phyloP scores from a whole-genome alignment of 2,888 invertebrate genomes.

The Dyspetes luteomarginatus region DNA sequence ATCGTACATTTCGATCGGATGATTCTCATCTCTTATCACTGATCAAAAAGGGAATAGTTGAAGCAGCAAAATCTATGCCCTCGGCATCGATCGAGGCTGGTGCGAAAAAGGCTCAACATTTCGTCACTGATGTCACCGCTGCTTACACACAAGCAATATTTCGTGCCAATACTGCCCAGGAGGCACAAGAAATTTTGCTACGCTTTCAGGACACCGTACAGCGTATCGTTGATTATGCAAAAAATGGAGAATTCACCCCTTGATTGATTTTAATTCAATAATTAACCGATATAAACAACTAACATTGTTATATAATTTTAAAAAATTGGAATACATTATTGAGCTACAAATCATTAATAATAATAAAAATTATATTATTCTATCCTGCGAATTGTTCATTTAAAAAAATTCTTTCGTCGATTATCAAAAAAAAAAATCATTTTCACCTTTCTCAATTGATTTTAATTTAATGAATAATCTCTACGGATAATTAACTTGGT shows the following conservation, averaged over 20 bases:
- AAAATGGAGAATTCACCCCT: conserved; percentile 67
- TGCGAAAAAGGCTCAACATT: conserved; percentile 71
- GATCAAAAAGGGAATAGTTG: conserved; percentile 70
- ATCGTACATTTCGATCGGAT: conserved; percentile 63
- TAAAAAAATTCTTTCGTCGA: no score
- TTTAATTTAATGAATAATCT: not conserved
- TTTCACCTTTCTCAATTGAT: no score
- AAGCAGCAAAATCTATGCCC: conserved; percentile 65
- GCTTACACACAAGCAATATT: conserved; percentile 76
- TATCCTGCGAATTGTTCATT: not conserved
- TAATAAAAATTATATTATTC: no score
- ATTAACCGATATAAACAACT: not conserved
- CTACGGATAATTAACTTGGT: not conserved
- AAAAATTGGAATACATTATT: no score
- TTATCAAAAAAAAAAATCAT: no score
- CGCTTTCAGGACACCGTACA: conserved; percentile 74
- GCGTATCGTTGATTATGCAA: conserved; percentile 74
- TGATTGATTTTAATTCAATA: conserved; percentile 1
- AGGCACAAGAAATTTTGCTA: conserved; percentile 70
- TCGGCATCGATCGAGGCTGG: conserved; percentile 71
- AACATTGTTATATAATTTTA: not conserved
- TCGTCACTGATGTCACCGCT: conserved; percentile 74
- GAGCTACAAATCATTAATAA: no score
- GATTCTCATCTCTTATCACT: conserved; percentile 70
- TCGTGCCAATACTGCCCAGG: conserved; percentile 69